Evolutionary conservation across 2,113 vertebrate species (phyloP).

Genomic region (Corydoras maculifer): DNA sequence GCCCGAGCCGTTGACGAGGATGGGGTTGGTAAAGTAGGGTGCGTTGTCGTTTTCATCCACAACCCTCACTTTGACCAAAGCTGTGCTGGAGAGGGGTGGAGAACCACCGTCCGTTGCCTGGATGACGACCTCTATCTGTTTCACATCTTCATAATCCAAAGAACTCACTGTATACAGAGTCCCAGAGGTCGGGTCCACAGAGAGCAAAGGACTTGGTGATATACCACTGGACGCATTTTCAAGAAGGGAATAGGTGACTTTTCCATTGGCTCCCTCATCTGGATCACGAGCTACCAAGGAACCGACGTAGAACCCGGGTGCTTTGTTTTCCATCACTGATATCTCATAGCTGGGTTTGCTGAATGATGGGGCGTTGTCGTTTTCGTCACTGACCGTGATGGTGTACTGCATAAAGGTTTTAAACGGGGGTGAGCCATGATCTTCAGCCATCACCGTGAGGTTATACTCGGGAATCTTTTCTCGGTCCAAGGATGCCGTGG

Average conservation of each 20-base stretch:
- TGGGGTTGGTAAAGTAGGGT: slow-evolving; percentile 60
- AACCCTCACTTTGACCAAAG: slow-evolving; percentile 66
- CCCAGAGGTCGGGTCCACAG: slow-evolving; percentile 62
- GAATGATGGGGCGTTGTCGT: slow-evolving; percentile 66
- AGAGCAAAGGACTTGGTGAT: slow-evolving; percentile 65
- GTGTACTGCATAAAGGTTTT: slow-evolving; percentile 65
- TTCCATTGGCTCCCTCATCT: slow-evolving; percentile 66
- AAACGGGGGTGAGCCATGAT: slow-evolving; percentile 63
- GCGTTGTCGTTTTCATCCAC: slow-evolving; percentile 72
- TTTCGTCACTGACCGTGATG: slow-evolving; percentile 64
- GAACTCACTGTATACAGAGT: slow-evolving; percentile 70
- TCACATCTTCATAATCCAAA: slow-evolving; percentile 69
- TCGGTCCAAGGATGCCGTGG: slow-evolving; percentile 40
- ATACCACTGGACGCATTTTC: slow-evolving; percentile 55
- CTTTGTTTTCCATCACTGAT: slow-evolving; percentile 66
- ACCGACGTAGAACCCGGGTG: slow-evolving; percentile 62
- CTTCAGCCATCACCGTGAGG: slow-evolving; percentile 71
- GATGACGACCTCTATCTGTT: slow-evolving; percentile 65
- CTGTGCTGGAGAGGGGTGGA: slow-evolving; percentile 62
- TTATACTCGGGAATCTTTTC: slow-evolving; percentile 51
- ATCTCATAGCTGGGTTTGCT: slow-evolving; percentile 64
- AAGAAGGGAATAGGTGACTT: slow-evolving; percentile 65
- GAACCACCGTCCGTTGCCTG: slow-evolving; percentile 65
- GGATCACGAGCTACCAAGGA: slow-evolving; percentile 62
- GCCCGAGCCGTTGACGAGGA: slow-evolving; percentile 62